Base-by-base conservation (phyloP, 1,140 invertebrate species). In the Magallana angulata region DNA sequence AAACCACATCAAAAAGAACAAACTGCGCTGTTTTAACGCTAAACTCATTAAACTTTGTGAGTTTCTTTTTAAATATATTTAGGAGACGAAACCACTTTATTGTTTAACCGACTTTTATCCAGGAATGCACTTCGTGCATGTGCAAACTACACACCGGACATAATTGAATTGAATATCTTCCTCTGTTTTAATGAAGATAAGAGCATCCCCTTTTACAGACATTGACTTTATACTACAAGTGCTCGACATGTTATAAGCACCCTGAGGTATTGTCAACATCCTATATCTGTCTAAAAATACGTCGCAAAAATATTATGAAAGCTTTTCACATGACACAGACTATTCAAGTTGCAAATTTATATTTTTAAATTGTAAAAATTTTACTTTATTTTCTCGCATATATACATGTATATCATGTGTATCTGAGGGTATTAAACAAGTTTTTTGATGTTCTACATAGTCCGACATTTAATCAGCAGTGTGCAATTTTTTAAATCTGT, bases 91-190 rank as follows among this genome's bases (percentile, higher is more conserved):
- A 9, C 36, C 36, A 48, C 36, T 48, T 48, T 5, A 48, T 48
- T 48, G 36, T 48, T 48, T 48, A 48, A 48, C 36, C 60, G 14
- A 30, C 7, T 1, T 30, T 76, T 76, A 30, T 11, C 1, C 7
- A 76, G 24, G 68, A 76, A 76, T 76, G 68, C 24, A 30, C 68
- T 30, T 11, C 7, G 68, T 30, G 68, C 24, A 24, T 36, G 68
- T 76, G 11, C 24, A 30, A 12, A 12, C 18, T 30, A 30, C 24
- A 76, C 36, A 30, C 68, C 68, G 68, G 68, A 76, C 68, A 30
- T 30, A 76, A 76, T 76, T 76, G 18, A 30, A 12, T 30, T 9
- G 68, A 76, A 76, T 24, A 12, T 76, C 68, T 76, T 76, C 68
- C 68, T 14, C 24, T 30, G 36, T 30, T 76, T 76, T 71, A 24